A percentile compares a stretch with the other conserved stretches of the same genome.
Conservation (phyloP, 2,113 vertebrate species). For the Rhinogobius similis region DNA sequence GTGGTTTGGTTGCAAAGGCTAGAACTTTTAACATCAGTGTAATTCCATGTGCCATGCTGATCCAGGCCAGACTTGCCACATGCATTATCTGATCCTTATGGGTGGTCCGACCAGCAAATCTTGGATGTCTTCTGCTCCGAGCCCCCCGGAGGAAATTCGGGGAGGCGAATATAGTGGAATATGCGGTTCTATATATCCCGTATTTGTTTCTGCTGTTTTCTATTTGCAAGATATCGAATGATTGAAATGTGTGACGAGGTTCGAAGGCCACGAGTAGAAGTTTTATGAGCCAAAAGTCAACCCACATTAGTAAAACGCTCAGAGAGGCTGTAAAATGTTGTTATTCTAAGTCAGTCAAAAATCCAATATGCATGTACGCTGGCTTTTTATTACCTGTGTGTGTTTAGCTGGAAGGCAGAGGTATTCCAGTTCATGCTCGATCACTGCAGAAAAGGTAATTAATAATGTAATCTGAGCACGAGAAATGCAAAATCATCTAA, state of each 20-base stretch:
- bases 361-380: not conserved
- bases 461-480: not conserved
- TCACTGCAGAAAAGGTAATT: not conserved
- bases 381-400: constrained; percentile 3
- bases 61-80: constrained; percentile 72
- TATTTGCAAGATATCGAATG: constrained; percentile 26
- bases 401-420: constrained; percentile 7
- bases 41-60: constrained; percentile 75
- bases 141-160: constrained; percentile 34
- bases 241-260: constrained; percentile 10
- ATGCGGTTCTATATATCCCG: constrained; percentile 33
- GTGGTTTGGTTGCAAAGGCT: constrained; percentile 42
- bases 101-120: constrained; percentile 71
- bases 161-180: constrained; percentile 32
- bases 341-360: constrained; percentile 10
- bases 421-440: not conserved
- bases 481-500: not conserved
- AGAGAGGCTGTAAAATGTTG: constrained; percentile 2
- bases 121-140: constrained; percentile 50
- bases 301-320: not conserved
- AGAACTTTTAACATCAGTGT: constrained; percentile 57
- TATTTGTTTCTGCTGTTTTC: constrained; percentile 28
- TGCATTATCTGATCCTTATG: constrained; percentile 75
- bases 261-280: not conserved
- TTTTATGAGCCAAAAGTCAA: constrained; percentile 10